Base-by-base conservation (phyloP, 2,888 invertebrate genomes). In the Ametastegia equiseti region DNA sequence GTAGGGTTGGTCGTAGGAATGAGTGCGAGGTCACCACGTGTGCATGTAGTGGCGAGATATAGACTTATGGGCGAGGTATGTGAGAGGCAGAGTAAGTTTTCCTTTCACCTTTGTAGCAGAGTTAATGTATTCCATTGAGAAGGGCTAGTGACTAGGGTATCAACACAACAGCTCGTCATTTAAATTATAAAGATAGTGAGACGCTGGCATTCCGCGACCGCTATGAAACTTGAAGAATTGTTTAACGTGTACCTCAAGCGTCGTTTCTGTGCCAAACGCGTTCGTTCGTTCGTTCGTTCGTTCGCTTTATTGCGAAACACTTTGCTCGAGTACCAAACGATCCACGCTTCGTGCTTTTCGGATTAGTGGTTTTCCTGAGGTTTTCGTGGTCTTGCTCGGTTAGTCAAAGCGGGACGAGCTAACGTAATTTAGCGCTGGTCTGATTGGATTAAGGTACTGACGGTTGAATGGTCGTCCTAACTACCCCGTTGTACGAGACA, bases 61-160 rank as follows among this genome's bases (percentile, higher is more conserved):
- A 42, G 71, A 71, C 71, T 71, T 15, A 47, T 30, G 47, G 30
- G 11, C 11, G 36, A 36, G 65, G 27, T 65, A 3, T 13, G 36
- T 36, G 33, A 33, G 45, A 47, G 45, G 71, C 27, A 42, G 71
- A 45, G 30, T 71, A 71, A 71, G 30, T 71, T 71, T 47, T 84
- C 85, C 86, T 86, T 87, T 85, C 86, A 71, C 84, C 84, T 86
- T 87, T 85, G 85, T 84, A 83, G 47, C 81, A 82, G 81, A 81
- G 84, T 84, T 88, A 87, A 89, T 88, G 88, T 87, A 89, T 88
- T 88, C 88, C 82, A 89, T 89, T 88, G 88, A 89, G 86, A 84
- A 83, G 84, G 83, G 83, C 84, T 30, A 85, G 67, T 82, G 82
- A 85, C 84, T 80, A 73, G 81, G 86, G 85, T 84, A 83, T 86